Evolutionary conservation across 2,113 vertebrate genomes (phyloP).

Genomic region (Onychorhynchus coronatus): DNA sequence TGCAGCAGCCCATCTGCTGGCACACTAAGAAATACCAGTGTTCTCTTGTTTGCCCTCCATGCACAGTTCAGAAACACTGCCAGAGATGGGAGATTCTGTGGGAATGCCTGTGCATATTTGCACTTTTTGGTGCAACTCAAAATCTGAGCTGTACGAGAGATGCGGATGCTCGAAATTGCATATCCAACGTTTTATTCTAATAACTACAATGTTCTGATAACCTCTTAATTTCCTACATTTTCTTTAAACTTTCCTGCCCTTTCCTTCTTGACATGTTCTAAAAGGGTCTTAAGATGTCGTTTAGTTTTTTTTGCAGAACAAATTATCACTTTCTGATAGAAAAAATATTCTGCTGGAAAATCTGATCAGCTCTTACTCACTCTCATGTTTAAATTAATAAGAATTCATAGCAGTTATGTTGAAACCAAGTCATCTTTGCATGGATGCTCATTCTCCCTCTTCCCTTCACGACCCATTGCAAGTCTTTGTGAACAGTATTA

Average conservation of each 20-base stretch:
- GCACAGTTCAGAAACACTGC: neutral
- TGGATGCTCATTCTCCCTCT: neutral
- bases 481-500: neutral
- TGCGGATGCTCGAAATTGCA: neutral
- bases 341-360: neutral
- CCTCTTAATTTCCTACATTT: neutral
- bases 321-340: neutral
- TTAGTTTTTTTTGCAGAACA: neutral
- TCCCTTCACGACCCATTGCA: neutral
- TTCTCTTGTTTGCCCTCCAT: neutral
- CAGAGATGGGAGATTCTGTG: neutral
- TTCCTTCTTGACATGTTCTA: neutral
- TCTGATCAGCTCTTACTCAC: neutral
- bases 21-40: neutral
- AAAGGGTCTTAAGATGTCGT: neutral
- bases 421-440: neutral
- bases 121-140: neutral
- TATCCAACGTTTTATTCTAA: neutral
- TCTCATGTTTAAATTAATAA: neutral
- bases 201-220: neutral
- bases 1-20: neutral
- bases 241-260: neutral
- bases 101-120: neutral
- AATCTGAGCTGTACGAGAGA: neutral
- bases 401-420: neutral